phyloP scores from a whole-genome alignment of 2,113 vertebrate species.

The Rhineura floridana region DNA sequence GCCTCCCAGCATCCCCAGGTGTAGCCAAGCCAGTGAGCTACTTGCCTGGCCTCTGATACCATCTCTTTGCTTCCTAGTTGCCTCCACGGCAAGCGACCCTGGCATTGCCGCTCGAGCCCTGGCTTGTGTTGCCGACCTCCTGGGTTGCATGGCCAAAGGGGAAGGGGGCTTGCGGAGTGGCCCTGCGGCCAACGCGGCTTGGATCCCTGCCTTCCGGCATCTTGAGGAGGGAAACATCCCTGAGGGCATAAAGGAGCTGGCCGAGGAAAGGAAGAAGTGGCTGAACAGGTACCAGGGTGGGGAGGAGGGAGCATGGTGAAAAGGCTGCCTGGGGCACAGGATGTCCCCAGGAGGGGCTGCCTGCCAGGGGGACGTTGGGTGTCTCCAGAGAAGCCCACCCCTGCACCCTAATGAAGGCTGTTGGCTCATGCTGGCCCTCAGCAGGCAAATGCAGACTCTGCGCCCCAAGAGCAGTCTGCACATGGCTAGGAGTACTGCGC shows the following conservation, averaged over 20 bases:
- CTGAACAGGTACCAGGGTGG: slow-evolving; percentile 80
- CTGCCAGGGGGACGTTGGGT: accelerated
- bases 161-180: slow-evolving; percentile 90
- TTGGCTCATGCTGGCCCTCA: too few species aligned
- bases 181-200: slow-evolving; percentile 89
- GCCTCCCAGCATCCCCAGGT: too few species aligned
- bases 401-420: background rate
- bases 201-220: slow-evolving; percentile 79
- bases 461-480: background rate
- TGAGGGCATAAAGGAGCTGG: slow-evolving; percentile 76
- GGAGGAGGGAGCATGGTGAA: background rate
- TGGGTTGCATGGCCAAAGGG: slow-evolving; percentile 88
- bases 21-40: too few species aligned
- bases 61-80: slow-evolving; percentile 75
- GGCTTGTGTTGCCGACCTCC: slow-evolving; percentile 89
- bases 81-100: slow-evolving; percentile 68
- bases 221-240: slow-evolving; percentile 81
- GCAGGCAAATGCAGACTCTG: background rate
- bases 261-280: slow-evolving; percentile 84
- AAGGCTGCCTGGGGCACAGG: too few species aligned
- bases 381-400: background rate
- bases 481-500: background rate
- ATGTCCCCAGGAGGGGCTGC: background rate
- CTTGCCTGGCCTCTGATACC: background rate
- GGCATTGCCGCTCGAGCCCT: slow-evolving; percentile 86